These are phyloP conservation scores for Hypomecis atomaria DNA, from an alignment of 2,888 invertebrate species.

Conservation along the genomic window DNA sequence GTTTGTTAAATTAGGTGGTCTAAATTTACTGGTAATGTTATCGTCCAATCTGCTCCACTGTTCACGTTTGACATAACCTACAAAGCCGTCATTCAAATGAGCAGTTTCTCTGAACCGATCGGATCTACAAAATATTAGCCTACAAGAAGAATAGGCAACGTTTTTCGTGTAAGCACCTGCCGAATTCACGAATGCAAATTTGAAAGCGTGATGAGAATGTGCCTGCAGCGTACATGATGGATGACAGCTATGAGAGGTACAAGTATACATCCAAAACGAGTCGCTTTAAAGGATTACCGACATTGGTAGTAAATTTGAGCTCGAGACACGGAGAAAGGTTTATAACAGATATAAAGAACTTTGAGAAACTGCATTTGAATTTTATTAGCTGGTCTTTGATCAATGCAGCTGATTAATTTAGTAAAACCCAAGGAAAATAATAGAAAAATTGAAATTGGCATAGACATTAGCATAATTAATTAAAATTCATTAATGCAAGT, in stretches of 20 bases:
- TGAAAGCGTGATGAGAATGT: constrained; percentile 40
- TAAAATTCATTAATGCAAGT: background rate
- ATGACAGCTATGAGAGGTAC: constrained; percentile 27
- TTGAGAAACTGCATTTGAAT: constrained; percentile 25
- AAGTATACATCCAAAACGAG: constrained; percentile 14
- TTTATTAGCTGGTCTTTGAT: constrained; percentile 4
- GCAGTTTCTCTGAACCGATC: constrained; percentile 40
- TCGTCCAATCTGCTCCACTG: constrained; percentile 27
- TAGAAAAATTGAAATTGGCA: background rate
- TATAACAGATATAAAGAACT: constrained; percentile 12
- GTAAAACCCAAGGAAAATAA: background rate
- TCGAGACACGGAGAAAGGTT: constrained; percentile 19
- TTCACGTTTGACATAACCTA: constrained; percentile 20
- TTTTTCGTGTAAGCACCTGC: constrained; percentile 34
- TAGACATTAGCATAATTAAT: constrained; percentile 2
- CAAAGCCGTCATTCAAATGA: constrained; percentile 36
- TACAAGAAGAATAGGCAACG: constrained; percentile 21
- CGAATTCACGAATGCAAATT: constrained; percentile 43
- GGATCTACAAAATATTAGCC: constrained; percentile 31
- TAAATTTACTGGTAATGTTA: constrained; percentile 11
- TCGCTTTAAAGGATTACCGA: constrained; percentile 31
- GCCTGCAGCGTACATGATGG: constrained; percentile 37
- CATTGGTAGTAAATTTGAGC: constrained; percentile 16
- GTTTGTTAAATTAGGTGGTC: constrained; percentile 8
- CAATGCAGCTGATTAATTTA: background rate